phyloP scores from a whole-genome alignment of 2,888 invertebrate species.

The Drosophila nr. medialis region DNA sequence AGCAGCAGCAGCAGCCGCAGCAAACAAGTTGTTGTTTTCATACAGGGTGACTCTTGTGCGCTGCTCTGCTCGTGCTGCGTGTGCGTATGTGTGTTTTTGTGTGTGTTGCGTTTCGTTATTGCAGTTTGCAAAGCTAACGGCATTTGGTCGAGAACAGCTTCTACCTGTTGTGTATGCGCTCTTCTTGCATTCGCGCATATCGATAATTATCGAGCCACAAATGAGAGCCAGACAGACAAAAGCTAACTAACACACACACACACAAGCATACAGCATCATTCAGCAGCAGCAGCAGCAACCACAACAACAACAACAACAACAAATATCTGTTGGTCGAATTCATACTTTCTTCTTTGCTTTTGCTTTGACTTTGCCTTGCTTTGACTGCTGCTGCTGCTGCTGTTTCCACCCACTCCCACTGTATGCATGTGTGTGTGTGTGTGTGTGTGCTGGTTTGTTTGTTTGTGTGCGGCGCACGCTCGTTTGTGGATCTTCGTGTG shows the following conservation, averaged over 20 bases:
- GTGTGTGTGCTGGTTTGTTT: constrained; percentile 25
- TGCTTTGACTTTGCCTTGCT: constrained; percentile 33
- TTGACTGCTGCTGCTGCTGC: constrained; percentile 16
- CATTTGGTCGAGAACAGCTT: constrained; percentile 56
- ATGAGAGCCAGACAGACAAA: constrained; percentile 27
- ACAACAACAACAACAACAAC: constrained; percentile 23
- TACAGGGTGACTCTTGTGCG: constrained; percentile 26
- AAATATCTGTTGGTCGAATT: constrained; percentile 60
- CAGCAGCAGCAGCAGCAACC: constrained; percentile 15
- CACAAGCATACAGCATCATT: constrained; percentile 26
- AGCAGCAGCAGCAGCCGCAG: constrained; percentile 11
- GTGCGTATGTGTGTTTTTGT: constrained; percentile 9
- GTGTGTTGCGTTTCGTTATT: constrained; percentile 31
- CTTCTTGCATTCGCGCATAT: constrained; percentile 53
- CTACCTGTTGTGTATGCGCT: constrained; percentile 49
- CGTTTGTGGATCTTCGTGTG: constrained; percentile 50
- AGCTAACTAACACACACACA: constrained; percentile 16
- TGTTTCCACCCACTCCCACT: constrained; percentile 60
- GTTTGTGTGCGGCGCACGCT: constrained; percentile 27
- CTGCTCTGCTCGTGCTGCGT: constrained; percentile 7
- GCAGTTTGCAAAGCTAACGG: constrained; percentile 62
- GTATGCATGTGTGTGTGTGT: constrained; percentile 36
- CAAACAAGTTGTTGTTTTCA: constrained; percentile 56
- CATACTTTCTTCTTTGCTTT: constrained; percentile 62
- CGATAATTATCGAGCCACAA: constrained; percentile 55